Base-by-base conservation (phyloP, 2,888 invertebrate genomes). In the Luperina testacea region DNA sequence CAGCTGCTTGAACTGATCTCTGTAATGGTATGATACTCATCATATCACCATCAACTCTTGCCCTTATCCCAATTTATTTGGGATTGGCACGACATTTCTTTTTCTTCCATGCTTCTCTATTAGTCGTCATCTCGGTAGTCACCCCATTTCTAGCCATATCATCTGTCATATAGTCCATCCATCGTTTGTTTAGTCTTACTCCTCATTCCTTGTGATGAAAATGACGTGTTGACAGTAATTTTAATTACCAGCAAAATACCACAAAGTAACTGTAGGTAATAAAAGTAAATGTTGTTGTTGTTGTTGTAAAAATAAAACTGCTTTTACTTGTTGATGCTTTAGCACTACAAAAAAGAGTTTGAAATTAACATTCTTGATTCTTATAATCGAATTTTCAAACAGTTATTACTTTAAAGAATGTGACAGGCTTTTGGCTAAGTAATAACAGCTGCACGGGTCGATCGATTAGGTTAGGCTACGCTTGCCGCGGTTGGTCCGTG, bases 1-100 rank as follows among this genome's bases (percentile, higher is more conserved):
- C 98, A 99, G 93, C 97, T 99, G 78, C 97, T 98, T 77, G 98
- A 98, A 93, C 97, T 98, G 45, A 98, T 98, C 72, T 98, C 98
- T 84, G 98, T 99, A 91, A 97, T 99, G 97, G 98, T 71, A 71
- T 20, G 71, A 57, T n/a, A 38, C 17, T 17, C n/a, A n/a, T 38
- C 9, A 24, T 8, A 27, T 48, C 7, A n/a, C 2, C n/a, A 42
- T 42, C 2, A 68, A 27, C 0, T 27, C 11, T 20, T 48, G 27
- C 45, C 6, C 6, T 27, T 68, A n/a, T 45, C 15, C 15, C n/a
- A 59, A 13, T 48, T 57, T 57, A 4, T 57, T n/a, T 4, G n/a
- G 57, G 11, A n/a, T 59, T n/a, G 57, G n/a, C 11, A 11, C 57
- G 4, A 57, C 4, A 1, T n/a, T n/a, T 57, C 3, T 24, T 57